Evolutionary conservation across 2,888 invertebrate genomes (phyloP).

Genomic region (Eilema caniola): DNA sequence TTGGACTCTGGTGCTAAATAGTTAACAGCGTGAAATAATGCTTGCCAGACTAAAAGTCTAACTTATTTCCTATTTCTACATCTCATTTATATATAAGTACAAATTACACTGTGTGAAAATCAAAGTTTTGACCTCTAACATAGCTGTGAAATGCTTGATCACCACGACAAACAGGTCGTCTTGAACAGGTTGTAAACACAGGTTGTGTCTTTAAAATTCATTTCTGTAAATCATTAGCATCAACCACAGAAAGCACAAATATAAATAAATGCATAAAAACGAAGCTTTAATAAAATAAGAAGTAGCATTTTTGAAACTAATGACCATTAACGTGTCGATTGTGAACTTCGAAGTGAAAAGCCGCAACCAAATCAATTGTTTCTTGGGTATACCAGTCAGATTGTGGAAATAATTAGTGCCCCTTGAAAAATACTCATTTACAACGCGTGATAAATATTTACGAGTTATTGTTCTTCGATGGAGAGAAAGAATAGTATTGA

Average conservation of each 20-base stretch:
- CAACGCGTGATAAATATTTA: conserved; percentile 85
- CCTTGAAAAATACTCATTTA: conserved; percentile 83
- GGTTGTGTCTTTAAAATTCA: neutral
- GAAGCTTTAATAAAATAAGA: conserved; percentile 47
- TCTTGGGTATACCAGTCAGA: conserved; percentile 64
- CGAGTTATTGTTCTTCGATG: conserved; percentile 82
- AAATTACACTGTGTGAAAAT: neutral
- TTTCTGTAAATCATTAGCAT: conserved; percentile 17
- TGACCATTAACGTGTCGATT: conserved; percentile 61
- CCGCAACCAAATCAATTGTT: conserved; percentile 77
- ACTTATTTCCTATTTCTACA: too few species aligned
- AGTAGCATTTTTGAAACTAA: conserved; percentile 58
- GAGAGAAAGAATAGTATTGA: conserved; percentile 64
- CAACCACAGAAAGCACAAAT: conserved; percentile 19
- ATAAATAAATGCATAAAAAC: conserved; percentile 35
- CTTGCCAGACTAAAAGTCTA: too few species aligned
- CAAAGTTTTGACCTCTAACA: neutral
- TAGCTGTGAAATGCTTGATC: neutral
- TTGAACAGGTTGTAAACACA: neutral
- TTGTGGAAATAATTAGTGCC: conserved; percentile 85
- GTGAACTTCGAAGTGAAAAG: conserved; percentile 63
- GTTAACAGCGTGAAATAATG: too few species aligned
- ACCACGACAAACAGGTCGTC: neutral
- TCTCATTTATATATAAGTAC: neutral
- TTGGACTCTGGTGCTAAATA: too few species aligned